These are phyloP conservation scores for Syrista parreyssii DNA, from an alignment of 2,888 invertebrate genomes.

Conservation along the genomic window DNA sequence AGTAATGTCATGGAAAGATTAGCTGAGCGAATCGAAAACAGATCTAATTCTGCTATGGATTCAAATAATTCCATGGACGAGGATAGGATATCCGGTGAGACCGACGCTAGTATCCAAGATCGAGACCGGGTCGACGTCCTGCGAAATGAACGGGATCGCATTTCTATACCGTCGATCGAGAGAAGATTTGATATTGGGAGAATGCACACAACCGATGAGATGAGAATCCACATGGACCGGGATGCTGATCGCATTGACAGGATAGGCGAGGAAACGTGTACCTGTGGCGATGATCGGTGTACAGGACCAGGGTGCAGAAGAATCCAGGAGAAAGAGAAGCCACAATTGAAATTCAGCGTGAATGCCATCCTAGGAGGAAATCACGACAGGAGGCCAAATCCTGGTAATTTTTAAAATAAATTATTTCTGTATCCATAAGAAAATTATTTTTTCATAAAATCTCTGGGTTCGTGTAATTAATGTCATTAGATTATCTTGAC, in stretches of 20 bases:
- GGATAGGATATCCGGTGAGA: constrained; percentile 47
- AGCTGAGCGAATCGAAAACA: constrained; percentile 57
- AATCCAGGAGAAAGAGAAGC: constrained; percentile 70
- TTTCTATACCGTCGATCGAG: constrained; percentile 18
- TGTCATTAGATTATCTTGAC: background rate
- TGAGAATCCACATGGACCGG: constrained; percentile 50
- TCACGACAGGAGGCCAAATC: constrained; percentile 62
- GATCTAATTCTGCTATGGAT: constrained; percentile 55
- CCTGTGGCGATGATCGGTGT: constrained; percentile 62
- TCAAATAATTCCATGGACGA: constrained; percentile 55
- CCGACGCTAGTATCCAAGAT: constrained; percentile 35
- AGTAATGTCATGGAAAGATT: constrained; percentile 48
- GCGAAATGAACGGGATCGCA: constrained; percentile 21
- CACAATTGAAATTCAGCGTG: constrained; percentile 91
- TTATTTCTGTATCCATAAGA: background rate
- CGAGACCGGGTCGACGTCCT: constrained; percentile 28
- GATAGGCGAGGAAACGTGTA: constrained; percentile 60
- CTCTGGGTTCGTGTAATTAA: background rate
- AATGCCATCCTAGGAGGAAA: constrained; percentile 87
- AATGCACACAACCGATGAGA: constrained; percentile 17
- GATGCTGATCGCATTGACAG: constrained; percentile 47
- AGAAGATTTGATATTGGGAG: constrained; percentile 21
- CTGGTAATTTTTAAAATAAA: constrained; percentile 48
- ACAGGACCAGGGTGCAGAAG: constrained; percentile 52
- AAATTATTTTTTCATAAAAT: background rate